Conservation (phyloP, 1,140 invertebrate genomes). For the Phymastichus coffea region DNA sequence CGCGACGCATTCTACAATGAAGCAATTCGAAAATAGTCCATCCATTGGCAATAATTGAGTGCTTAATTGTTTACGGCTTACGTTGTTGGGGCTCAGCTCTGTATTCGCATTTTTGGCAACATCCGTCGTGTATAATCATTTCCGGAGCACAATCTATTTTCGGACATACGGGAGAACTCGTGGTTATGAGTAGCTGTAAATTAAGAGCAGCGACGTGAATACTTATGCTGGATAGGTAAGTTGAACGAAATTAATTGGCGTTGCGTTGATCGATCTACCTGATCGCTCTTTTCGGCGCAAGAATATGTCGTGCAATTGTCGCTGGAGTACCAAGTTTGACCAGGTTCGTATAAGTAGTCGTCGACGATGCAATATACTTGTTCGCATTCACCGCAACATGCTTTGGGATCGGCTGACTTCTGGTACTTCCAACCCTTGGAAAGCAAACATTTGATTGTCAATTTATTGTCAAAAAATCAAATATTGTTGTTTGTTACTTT, state of each 20-base stretch:
- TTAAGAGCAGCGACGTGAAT: constrained; percentile 2
- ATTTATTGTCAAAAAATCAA: constrained; percentile 1
- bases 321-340: constrained; percentile 61
- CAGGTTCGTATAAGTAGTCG: constrained; percentile 57
- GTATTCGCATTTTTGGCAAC: constrained; percentile 64
- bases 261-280: constrained; percentile 32
- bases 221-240: background rate
- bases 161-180: constrained; percentile 61
- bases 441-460: constrained; percentile 10
- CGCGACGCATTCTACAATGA: constrained; percentile 55
- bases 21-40: background rate
- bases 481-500: constrained; percentile 32
- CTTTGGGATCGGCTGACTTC: constrained; percentile 42
- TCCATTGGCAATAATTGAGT: background rate
- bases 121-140: constrained; percentile 59
- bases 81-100: constrained; percentile 39
- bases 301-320: constrained; percentile 69
- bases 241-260: background rate
- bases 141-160: constrained; percentile 62
- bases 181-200: constrained; percentile 58
- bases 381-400: constrained; percentile 73
- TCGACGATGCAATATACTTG: constrained; percentile 66
- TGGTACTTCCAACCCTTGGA: constrained; percentile 61
- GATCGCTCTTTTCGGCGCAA: constrained; percentile 54
- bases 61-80: constrained; percentile 27